Evolutionary conservation across 2,888 invertebrate species (phyloP), one percentile per base, ranked within the genome.

Genomic region (Octodonta nipae): DNA sequence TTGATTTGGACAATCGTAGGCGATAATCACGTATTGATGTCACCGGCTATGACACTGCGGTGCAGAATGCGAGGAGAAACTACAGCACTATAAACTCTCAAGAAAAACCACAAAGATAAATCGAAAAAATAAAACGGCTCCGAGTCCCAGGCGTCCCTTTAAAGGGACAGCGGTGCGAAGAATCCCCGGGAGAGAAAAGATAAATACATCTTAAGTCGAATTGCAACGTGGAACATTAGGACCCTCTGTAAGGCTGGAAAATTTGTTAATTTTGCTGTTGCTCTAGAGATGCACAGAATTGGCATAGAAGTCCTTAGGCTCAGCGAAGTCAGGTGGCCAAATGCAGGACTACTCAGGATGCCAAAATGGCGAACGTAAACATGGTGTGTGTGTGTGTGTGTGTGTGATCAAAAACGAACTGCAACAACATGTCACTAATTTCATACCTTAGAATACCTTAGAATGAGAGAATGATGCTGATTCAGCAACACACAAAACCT

Each of bases 111-210:
- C n/a, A n/a, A n/a, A n/a, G n/a, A n/a, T n/a, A n/a, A 10, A 5
- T 15, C 10, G 16, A 29, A 5, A 12, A 16, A 10, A 16, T n/a
- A 14, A 15, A 4, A 11, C 15, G 14, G 29, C 29, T 15, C 14
- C 14, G 29, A 29, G 16, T 29, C n/a, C 29, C 13, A n/a, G 3
- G 29, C 10, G 29, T n/a, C n/a, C n/a, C n/a, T n/a, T n/a, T n/a
- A n/a, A n/a, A n/a, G n/a, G n/a, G n/a, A n/a, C n/a, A n/a, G n/a
- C n/a, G n/a, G n/a, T n/a, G n/a, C n/a, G n/a, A n/a, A n/a, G n/a
- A n/a, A n/a, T n/a, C n/a, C n/a, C n/a, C n/a, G n/a, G n/a, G 8
- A 16, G 11, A 15, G 16, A 29, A 15, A 29, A 8, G 16, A 29
- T 15, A 26, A n/a, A 6, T 5, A 5, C 6, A 26, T 10, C n/a